Base-by-base conservation (phyloP, 2,113 vertebrate species). In the Symphodus melops region DNA sequence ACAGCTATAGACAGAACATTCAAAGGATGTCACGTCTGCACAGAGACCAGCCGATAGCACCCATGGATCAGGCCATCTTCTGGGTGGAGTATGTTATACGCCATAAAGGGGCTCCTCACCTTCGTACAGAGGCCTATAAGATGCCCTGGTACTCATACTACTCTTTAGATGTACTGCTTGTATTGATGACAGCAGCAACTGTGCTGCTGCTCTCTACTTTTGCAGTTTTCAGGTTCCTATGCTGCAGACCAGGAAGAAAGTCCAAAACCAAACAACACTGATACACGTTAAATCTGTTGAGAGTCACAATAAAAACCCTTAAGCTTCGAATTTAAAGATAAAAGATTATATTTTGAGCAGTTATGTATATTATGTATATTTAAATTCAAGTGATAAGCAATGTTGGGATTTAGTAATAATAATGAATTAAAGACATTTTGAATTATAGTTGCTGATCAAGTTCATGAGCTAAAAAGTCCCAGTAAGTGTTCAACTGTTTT, bases 71-170 rank as follows among this genome's bases (percentile, higher is more conserved):
- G 12, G 92, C 91, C 0, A n/a, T 88, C 48, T 94, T 91, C 81
- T 94, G 93, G 93, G 70, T 91, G 36, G 92, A 93, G 61, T 92
- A 82, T 48, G 91, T 94, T 51, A 92, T 94, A 1, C 88, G 92
- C 10, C 72, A 94, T 49, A 93, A 90, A 77, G 93, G 93, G 14
- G 91, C 92, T 7, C 10, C 68, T 42, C 91, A 93, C 58, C 81
- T 93, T 51, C 85, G 85, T 16, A 92, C 91, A 13, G 65, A 85
- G 23, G 83, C 89, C 33, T 88, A 92, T 70, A 88, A 82, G 44
- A 88, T 94, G 91, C 82, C 84, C 5, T 92, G 93, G 93, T 93
- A 92, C 76, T 68, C 89, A 0, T 94, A 92, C 66, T 66, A 92
- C 77, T 64, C 44, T 53, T 13, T 92, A 51, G 92, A 94, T 77